Conservation (phyloP, 1,140 invertebrate species). For the Megathymus violae region DNA sequence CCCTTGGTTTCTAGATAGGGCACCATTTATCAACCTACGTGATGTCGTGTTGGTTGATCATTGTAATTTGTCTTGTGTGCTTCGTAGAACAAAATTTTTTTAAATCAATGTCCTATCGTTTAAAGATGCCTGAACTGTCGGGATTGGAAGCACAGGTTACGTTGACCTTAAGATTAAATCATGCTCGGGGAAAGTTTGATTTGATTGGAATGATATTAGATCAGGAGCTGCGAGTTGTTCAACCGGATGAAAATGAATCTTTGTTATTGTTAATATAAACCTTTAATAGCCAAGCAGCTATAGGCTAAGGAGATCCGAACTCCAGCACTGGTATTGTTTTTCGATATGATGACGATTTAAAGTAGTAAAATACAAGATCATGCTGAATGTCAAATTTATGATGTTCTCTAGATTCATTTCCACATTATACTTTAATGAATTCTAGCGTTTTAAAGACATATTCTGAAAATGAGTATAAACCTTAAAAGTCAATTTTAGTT, state of each 20-base stretch:
- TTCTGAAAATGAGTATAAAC: too few relatives aligned
- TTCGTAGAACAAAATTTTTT: constrained; percentile 49
- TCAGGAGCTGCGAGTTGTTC: constrained; percentile 2
- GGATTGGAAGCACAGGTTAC: constrained; percentile 1
- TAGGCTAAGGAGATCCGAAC: too few relatives aligned
- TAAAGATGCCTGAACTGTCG: constrained; percentile 6
- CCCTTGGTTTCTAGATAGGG: constrained; percentile 68
- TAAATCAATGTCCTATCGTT: constrained; percentile 7
- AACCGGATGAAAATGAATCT: constrained; percentile 10
- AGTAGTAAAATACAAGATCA: too few relatives aligned
- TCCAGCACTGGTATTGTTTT: too few relatives aligned
- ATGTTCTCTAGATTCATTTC: too few relatives aligned
- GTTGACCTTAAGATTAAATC: constrained; percentile 19
- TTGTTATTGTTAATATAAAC: neutral
- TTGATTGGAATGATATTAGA: constrained; percentile 21
- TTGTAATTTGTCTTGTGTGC: constrained; percentile 71
- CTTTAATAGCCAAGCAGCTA: too few relatives aligned
- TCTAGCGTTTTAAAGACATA: too few relatives aligned
- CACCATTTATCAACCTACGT: constrained; percentile 71
- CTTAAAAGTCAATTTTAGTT: too few relatives aligned
- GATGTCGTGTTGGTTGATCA: constrained; percentile 64
- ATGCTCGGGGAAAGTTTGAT: constrained; percentile 11
- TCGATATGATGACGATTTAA: too few relatives aligned
- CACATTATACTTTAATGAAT: too few relatives aligned
- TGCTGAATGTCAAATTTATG: too few relatives aligned